Percentiles rank a stretch among this genome's conserved stretches.
Conservation (phyloP, 2,113 vertebrate genomes). For the Poicephalus meyeri region DNA sequence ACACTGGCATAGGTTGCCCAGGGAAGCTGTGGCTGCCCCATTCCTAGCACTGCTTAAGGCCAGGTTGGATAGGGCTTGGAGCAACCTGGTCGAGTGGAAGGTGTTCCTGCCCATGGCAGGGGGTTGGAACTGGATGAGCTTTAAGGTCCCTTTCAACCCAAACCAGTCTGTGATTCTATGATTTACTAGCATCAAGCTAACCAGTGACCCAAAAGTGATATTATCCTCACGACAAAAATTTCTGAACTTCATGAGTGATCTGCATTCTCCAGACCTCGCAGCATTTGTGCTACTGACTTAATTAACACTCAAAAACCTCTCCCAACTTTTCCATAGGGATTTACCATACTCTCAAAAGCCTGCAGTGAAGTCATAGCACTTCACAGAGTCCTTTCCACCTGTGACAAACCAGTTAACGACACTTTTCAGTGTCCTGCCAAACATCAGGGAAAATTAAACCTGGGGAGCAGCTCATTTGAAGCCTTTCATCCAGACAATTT, state of each 20-base stretch:
- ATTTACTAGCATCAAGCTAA: background rate
- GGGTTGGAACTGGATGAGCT: background rate
- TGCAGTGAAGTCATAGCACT: background rate
- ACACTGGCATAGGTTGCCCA: background rate
- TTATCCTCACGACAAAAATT: background rate
- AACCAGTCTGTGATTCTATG: background rate
- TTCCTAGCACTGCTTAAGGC: no score
- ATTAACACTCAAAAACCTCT: background rate
- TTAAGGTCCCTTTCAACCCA: background rate
- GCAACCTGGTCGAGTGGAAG: background rate
- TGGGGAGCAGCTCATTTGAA: background rate
- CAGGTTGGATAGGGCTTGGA: no score
- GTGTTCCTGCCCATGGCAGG: background rate
- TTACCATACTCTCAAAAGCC: background rate
- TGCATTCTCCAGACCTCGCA: background rate
- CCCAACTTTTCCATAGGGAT: background rate
- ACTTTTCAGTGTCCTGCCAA: background rate
- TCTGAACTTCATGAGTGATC: background rate
- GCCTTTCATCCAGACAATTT: background rate
- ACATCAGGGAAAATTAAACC: background rate
- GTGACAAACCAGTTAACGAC: rapidly evolving
- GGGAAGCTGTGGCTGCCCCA: no score
- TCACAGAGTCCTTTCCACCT: background rate
- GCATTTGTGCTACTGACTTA: background rate
- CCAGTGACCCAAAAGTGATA: background rate